Evolutionary conservation across 2,888 invertebrate genomes (phyloP).

Genomic region (Cephus pulcher): DNA sequence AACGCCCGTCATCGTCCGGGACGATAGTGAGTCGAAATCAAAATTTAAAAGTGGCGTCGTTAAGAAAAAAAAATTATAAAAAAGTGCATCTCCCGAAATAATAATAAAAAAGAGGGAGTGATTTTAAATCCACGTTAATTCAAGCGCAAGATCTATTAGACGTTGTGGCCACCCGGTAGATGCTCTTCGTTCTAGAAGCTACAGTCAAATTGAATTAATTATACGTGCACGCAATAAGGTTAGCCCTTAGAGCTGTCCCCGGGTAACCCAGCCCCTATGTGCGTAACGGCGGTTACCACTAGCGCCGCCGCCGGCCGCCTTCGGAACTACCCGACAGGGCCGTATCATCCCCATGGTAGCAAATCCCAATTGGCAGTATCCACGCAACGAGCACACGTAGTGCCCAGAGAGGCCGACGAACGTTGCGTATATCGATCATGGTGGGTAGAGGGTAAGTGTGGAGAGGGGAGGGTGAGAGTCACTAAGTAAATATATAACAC

Average conservation of each 20-base stretch:
- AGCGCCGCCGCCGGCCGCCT: not conserved
- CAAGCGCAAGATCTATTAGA: not conserved
- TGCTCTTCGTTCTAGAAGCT: not conserved
- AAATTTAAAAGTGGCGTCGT: no score
- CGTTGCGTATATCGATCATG: not conserved
- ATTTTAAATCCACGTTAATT: not conserved
- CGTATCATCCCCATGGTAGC: not conserved
- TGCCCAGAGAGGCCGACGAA: not conserved
- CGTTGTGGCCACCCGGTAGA: not conserved
- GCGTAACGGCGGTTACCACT: not conserved
- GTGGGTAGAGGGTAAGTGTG: not conserved
- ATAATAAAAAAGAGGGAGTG: not conserved
- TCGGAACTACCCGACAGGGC: not conserved
- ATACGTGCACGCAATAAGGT: conserved; percentile 27
- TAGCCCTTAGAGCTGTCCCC: not conserved
- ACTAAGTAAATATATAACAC: not conserved
- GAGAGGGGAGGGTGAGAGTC: not conserved
- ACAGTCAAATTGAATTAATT: conserved; percentile 35
- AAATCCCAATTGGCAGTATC: conserved; percentile 1
- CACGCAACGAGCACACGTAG: not conserved
- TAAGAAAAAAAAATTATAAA: no score
- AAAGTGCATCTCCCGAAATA: no score
- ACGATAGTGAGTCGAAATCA: no score
- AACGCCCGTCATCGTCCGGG: no score
- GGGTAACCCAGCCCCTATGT: not conserved